Base-by-base conservation (phyloP, 1,140 invertebrate genomes). In the Eufriesea mexicana region DNA sequence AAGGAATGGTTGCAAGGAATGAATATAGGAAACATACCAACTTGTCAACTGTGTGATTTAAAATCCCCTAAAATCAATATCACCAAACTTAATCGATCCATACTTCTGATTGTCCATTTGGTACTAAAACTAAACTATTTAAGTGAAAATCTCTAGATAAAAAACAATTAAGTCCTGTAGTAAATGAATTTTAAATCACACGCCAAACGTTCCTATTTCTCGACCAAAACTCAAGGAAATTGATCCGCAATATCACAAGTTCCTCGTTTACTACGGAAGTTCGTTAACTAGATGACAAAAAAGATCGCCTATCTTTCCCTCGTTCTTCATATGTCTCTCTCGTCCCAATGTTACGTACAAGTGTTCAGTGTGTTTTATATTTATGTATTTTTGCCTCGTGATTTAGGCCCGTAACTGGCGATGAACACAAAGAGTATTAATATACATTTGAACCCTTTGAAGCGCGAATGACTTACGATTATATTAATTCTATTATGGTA, bases 251-350 rank as follows among this genome's bases (percentile, higher is more conserved):
- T 67, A 86, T 86, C 68, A 76, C 59, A 80, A 61, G n/a, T 57
- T 75, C 67, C 35, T 61, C 72, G 23, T 45, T 73, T 67, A 57
- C 68, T 74, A 86, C 70, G 45, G 66, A 79, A 79, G 55, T 87
- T 88, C 86, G 86, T 88, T 88, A 85, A 87, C 85, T 87, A 87
- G 82, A 87, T 87, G 72, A 83, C 61, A 82, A 54, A 79, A 76
- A 86, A 71, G 59, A 67, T 61, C 68, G 71, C 68, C 67, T 28
- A 35, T 35, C 67, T 79, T 49, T 61, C 68, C 16, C 55, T 51
- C 45, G 35, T 62, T 61, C 51, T 57, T 51, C 61, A 18, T 10
- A 25, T 18, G 23, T 51, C n/a, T 75, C n/a, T 75, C 47, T 20
- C 73, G 28, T 67, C 49, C 51, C 35, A 35, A 35, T 35, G 35